Evolutionary conservation across 2,113 vertebrate genomes (phyloP).

Genomic region (Callipepla squamata): DNA sequence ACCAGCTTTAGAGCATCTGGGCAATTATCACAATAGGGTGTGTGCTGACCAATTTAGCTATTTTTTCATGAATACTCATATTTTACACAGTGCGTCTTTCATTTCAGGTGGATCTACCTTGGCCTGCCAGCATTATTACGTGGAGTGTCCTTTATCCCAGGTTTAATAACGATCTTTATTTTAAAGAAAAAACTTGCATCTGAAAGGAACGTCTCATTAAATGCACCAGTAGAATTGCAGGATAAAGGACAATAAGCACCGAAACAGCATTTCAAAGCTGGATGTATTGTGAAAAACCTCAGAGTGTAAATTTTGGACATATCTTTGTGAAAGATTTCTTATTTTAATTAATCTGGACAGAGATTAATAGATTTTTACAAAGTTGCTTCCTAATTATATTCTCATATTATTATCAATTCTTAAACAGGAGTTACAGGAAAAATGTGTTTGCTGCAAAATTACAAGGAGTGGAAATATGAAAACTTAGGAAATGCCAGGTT

Average conservation of each 20-base stretch:
- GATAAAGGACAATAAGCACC: conserved; percentile 6
- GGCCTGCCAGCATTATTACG: conserved; percentile 58
- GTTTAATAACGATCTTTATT: conserved; percentile 32
- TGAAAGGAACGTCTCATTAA: neutral
- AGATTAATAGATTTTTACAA: neutral
- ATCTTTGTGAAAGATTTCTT: neutral
- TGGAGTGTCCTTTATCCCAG: conserved; percentile 57
- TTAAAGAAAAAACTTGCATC: conserved; percentile 55
- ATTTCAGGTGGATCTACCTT: conserved; percentile 67
- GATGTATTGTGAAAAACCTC: neutral
- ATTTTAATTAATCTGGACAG: neutral
- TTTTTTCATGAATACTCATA: neutral
- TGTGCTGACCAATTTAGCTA: neutral
- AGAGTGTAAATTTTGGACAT: neutral
- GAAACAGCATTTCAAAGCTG: neutral
- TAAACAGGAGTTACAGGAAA: neutral
- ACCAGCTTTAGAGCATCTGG: neutral
- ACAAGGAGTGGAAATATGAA: neutral
- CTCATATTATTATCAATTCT: neutral
- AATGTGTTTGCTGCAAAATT: neutral
- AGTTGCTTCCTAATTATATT: neutral
- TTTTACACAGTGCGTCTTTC: neutral
- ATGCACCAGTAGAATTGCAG: conserved; percentile 39
- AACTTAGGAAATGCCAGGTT: neutral
- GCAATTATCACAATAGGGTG: neutral